Evolutionary conservation across 1,140 invertebrate genomes (phyloP).

Genomic region (Bombus pyrosoma): DNA sequence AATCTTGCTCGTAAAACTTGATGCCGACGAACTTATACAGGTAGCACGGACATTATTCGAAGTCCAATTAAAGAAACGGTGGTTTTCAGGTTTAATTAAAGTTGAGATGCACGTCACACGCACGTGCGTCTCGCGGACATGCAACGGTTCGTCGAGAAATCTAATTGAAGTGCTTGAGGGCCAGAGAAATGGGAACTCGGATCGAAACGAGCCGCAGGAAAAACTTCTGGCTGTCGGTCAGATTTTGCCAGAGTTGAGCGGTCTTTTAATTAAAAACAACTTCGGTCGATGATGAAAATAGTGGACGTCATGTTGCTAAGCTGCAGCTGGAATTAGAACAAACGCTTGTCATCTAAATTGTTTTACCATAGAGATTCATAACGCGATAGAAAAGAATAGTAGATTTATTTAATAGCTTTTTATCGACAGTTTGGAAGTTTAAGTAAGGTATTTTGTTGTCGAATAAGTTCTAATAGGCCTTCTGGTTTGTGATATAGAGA

Average conservation of each 20-base stretch:
- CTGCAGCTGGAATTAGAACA: neutral
- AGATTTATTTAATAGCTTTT: too few species aligned
- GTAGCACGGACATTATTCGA: neutral
- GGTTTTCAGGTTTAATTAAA: slow-evolving; percentile 61
- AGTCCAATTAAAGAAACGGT: slow-evolving; percentile 51
- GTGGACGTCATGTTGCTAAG: neutral
- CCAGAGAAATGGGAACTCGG: too few species aligned
- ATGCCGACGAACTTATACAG: neutral
- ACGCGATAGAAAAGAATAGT: too few species aligned
- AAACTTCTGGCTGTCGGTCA: slow-evolving; percentile 31
- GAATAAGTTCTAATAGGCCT: too few species aligned
- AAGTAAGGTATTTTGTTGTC: too few species aligned
- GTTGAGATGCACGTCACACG: slow-evolving; percentile 39
- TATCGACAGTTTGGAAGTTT: too few species aligned
- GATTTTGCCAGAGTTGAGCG: slow-evolving; percentile 2
- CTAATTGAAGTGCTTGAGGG: slow-evolving; percentile 51
- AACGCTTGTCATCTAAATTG: neutral
- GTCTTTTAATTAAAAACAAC: slow-evolving; percentile 64
- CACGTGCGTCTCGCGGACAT: slow-evolving; percentile 29
- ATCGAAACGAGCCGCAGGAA: slow-evolving; percentile 25
- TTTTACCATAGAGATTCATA: neutral
- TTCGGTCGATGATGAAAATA: slow-evolving; percentile 28
- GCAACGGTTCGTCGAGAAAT: slow-evolving; percentile 52
- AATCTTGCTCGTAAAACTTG: neutral
- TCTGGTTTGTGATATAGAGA: too few species aligned